Base-by-base conservation (phyloP, 35 echinoderm and acorn worm genomes). In the Lytechinus pictus region DNA sequence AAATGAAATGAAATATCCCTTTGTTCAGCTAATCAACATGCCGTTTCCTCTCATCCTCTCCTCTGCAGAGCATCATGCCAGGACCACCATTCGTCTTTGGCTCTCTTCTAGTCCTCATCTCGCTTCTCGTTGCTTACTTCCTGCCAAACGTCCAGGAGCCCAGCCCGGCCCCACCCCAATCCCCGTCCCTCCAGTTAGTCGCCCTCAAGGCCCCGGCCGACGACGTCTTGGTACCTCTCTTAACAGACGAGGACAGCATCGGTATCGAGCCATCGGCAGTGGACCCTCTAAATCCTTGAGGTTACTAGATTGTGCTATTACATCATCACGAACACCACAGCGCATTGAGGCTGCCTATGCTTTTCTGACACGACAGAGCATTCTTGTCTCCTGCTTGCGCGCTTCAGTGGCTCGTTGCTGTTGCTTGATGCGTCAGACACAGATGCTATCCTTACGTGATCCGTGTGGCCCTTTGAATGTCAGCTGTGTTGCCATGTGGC, bases 81-180 rank as follows among this genome's bases (percentile, higher is more conserved):
- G 97, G 96, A 60, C 96, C 96, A 10, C 98, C 98, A 4, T 99
- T 98, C 72, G 95, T 99, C 19, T 98, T 98, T 66, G 98, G 98
- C 54, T 94, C 97, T 6, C 92, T 97, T n/a, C 89, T 97, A 1
- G 97, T 99, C 11, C 89, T 99, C 27, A 79, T 99, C 27, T 95
- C 98, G 13, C 96, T 95, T 54, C 94, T 99, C 9, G 95, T 99
- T 53, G 96, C 96, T 79, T 99, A 97, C 92, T 99, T 99, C 95
- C 95, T 99, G 29, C 98, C 96, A 86, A 72, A 61, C 52, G 90
- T 58, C 52, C 95, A 92, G 53, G 93, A 95, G 44, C 93, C 29
- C 29, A 86, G 61, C 6, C 27, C 86, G 19, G 57, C 90, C 53
- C 96, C 89, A 2, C 96, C 94, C 92, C 94, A 95, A 16, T 86